Conservation (phyloP, 1,140 invertebrate species). For the Drosophila kepulauana region DNA sequence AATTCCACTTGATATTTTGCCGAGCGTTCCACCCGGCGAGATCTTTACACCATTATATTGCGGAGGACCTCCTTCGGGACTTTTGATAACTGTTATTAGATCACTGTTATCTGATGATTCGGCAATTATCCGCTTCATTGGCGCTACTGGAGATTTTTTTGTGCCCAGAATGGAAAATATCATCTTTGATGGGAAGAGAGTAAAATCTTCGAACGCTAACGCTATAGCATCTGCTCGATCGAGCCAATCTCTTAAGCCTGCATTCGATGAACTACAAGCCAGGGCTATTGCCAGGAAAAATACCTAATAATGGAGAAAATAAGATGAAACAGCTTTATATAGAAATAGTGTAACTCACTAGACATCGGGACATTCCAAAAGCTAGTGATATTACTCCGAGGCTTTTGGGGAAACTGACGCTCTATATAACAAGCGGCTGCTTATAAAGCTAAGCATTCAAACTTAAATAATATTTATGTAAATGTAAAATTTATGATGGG, state of each 20-base stretch:
- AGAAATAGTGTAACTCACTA: conserved; percentile 13
- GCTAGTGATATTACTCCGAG: not conserved
- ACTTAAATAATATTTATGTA: conserved; percentile 3
- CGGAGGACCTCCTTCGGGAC: not conserved
- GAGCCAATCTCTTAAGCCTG: conserved; percentile 31
- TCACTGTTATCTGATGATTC: conserved; percentile 34
- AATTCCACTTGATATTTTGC: too few relatives aligned
- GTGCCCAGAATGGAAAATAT: conserved; percentile 6
- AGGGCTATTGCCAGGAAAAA: conserved; percentile 36
- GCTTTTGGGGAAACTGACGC: conserved; percentile 21
- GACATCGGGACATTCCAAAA: conserved; percentile 6
- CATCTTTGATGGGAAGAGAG: not conserved
- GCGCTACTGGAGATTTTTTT: not conserved
- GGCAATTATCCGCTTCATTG: conserved; percentile 14
- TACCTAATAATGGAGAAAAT: conserved; percentile 3
- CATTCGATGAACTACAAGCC: conserved; percentile 28
- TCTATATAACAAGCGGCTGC: conserved; percentile 6
- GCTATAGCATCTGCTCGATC: conserved; percentile 13
- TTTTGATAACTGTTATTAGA: conserved; percentile 46
- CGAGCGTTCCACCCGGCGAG: too few relatives aligned
- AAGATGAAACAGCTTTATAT: not conserved
- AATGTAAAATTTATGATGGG: not conserved
- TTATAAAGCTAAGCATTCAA: conserved; percentile 10
- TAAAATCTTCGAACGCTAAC: not conserved
- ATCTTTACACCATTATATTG: too few relatives aligned